A percentile compares a stretch with the other conserved stretches of the same genome.
Evolutionary conservation across 2,888 invertebrate genomes (phyloP).

Genomic region (Thalpophila matura): DNA sequence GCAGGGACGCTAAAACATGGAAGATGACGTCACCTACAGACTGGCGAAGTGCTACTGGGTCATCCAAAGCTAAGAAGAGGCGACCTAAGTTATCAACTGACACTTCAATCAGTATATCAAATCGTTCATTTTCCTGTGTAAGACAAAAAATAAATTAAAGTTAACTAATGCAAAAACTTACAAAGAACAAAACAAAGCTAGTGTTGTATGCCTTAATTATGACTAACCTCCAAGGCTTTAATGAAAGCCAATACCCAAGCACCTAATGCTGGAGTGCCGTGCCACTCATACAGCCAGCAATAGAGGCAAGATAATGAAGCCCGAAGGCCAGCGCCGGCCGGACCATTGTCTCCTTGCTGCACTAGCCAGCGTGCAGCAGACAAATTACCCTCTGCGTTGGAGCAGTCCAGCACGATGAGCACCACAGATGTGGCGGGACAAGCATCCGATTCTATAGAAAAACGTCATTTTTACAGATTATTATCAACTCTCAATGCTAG

Average conservation of each 20-base stretch:
- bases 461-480: slow-evolving; percentile 12
- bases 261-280: slow-evolving; percentile 91
- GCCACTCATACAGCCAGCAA: slow-evolving; percentile 92
- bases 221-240: slow-evolving; percentile 90
- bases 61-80: slow-evolving; percentile 90
- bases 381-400: slow-evolving; percentile 72
- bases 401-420: slow-evolving; percentile 89
- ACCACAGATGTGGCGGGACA: slow-evolving; percentile 92
- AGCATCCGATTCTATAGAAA: slow-evolving; percentile 81
- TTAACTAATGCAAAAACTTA: background rate
- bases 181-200: background rate
- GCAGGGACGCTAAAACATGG: slow-evolving; percentile 91
- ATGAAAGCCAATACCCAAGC: slow-evolving; percentile 93
- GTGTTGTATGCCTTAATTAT: background rate
- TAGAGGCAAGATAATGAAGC: slow-evolving; percentile 92
- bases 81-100: slow-evolving; percentile 91
- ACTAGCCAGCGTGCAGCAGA: slow-evolving; percentile 82
- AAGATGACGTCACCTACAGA: slow-evolving; percentile 92
- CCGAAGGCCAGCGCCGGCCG: slow-evolving; percentile 89
- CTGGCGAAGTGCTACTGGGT: slow-evolving; percentile 88
- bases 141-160: slow-evolving; percentile 8
- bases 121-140: slow-evolving; percentile 87
- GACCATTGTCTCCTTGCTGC: slow-evolving; percentile 80
- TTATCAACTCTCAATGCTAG: background rate
- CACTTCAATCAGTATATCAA: slow-evolving; percentile 91